phyloP scores from a whole-genome alignment of 92 coral and sea anemone species.

The Micromussa lordhowensis region DNA sequence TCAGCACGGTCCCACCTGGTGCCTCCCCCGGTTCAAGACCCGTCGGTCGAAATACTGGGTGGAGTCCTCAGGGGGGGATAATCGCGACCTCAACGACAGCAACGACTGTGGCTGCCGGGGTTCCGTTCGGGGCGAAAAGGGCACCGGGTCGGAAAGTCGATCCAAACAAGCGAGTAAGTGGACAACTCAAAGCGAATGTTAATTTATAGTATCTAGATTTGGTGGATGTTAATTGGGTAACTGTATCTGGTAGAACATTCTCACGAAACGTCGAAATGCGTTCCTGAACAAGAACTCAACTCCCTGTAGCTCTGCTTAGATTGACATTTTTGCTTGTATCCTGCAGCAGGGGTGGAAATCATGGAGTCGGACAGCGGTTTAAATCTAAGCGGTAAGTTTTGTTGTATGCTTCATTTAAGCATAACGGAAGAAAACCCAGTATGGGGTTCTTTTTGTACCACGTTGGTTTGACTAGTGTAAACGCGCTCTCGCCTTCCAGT shows the following conservation, averaged over 20 bases:
- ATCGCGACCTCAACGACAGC: constrained; percentile 55
- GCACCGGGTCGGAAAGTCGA: constrained; percentile 77
- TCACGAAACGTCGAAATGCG: too few relatives aligned
- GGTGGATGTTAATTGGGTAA: background rate
- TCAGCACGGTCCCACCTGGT: constrained; percentile 51
- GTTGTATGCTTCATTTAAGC: too few relatives aligned
- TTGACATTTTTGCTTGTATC: background rate
- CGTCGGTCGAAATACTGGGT: constrained; percentile 76
- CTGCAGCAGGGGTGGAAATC: constrained; percentile 79
- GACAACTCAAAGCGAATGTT: background rate
- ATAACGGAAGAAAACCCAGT: background rate
- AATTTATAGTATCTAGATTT: background rate
- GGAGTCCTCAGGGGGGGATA: constrained; percentile 84
- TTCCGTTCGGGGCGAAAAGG: constrained; percentile 75
- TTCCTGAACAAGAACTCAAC: background rate
- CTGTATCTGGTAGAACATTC: background rate
- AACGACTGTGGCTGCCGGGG: constrained; percentile 54
- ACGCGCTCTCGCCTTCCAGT: background rate
- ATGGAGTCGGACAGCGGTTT: constrained; percentile 91
- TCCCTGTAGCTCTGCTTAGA: background rate
- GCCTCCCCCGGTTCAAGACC: constrained; percentile 71
- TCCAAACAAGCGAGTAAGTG: constrained; percentile 72
- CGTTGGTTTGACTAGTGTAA: background rate
- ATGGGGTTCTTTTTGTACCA: background rate
- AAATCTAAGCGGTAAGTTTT: constrained; percentile 43